Base-by-base conservation (phyloP, 2,888 invertebrate species). In the Acanthoscelides obtectus region DNA sequence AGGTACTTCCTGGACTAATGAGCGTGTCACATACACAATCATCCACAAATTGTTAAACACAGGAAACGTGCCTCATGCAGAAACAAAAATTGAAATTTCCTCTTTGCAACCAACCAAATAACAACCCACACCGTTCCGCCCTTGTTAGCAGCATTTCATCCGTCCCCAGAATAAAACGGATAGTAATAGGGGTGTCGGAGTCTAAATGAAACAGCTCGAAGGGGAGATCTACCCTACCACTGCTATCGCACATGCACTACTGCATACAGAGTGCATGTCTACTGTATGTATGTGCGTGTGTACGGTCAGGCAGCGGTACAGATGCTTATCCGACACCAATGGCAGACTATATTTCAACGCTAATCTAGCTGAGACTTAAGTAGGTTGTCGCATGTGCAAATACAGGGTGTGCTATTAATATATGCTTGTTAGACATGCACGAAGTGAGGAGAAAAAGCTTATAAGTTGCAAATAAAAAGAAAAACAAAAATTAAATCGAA, bases 321-420 rank as follows among this genome's bases (percentile, higher is more conserved):
- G 45, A 45, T 45, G 3, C 45, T 45, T 45, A 45, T 45, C 45
- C 45, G 45, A 45, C 45, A 45, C 45, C 45, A 45, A 45, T 45
- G 45, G 45, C 45, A 79, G 79, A 79, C 80, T 78, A 81, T 81
- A 81, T 81, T 81, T 82, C 79, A 81, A 77, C 75, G 78, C 76
- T 80, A 80, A 80, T 80, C 79, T 80, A 78, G 75, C 72, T 75
- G 74, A 73, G 72, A 74, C 73, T 76, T 73, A 72, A 76, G 72
- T 75, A 74, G 74, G 75, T 75, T 69, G 75, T 76, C 77, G 78
- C 78, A 77, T 76, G 77, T 74, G 77, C 76, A 77, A 78, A 78
- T 76, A 77, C 45, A 45, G 45, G 45, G 45, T 45, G 45, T 45
- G 12, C 17, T 17, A 45, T 45, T 3, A 45, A 45, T 6, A 45